A percentile compares a stretch with the other conserved stretches of the same genome.
Evolutionary conservation across 2,113 vertebrate species (phyloP).

Genomic region (Lethenteron camtschaticum): DNA sequence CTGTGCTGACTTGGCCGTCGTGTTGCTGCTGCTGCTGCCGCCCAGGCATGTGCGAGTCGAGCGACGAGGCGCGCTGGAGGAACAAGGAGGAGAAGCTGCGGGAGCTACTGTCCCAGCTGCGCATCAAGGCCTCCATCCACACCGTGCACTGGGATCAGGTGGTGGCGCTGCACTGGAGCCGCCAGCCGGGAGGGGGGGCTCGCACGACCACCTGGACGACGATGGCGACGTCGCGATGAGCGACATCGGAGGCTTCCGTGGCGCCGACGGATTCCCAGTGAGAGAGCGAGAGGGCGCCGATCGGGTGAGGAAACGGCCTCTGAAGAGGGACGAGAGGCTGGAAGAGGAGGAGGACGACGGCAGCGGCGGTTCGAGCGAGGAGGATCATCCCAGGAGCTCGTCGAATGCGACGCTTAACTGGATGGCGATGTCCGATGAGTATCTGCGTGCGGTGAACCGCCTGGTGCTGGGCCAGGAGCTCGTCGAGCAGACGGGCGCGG

Average conservation of each 20-base stretch:
- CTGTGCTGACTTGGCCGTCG: no score
- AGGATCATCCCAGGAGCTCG: not conserved
- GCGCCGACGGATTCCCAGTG: no score
- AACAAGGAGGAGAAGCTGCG: conserved; percentile 40
- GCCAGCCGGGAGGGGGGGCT: conserved; percentile 15
- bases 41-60: no score
- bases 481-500: conserved; percentile 18
- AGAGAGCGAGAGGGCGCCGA: no score
- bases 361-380: no score
- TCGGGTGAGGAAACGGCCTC: no score
- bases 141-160: conserved; percentile 50
- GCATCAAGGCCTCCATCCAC: conserved; percentile 46
- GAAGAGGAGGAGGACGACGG: no score
- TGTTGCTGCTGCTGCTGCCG: no score
- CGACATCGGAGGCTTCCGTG: no score
- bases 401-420: not conserved
- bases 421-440: not conserved
- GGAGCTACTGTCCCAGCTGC: conserved; percentile 45
- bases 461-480: conserved; percentile 23
- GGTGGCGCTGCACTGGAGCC: conserved; percentile 56
- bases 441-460: conserved; percentile 29
- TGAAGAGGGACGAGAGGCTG: no score
- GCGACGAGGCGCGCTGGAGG: no score
- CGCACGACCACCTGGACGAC: conserved; percentile 34
- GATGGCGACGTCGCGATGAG: no score